These are phyloP conservation scores for Tinea trinotella DNA, from an alignment of 2,888 invertebrate species.

Conservation along the genomic window DNA sequence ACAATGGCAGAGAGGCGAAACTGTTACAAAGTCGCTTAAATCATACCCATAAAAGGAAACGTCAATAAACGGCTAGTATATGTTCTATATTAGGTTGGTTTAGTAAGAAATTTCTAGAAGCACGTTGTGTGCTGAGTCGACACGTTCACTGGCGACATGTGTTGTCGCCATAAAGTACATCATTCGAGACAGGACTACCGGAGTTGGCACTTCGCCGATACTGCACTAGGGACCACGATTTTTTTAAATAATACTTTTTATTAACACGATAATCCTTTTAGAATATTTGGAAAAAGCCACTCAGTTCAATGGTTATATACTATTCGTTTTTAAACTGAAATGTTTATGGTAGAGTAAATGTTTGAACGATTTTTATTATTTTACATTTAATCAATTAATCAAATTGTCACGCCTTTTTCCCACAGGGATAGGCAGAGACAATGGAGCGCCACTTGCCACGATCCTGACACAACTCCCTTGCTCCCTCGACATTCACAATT, in stretches of 20 bases:
- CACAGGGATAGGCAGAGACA: too few species aligned
- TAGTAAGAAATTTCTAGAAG: constrained; percentile 6
- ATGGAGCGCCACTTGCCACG: too few species aligned
- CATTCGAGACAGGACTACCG: constrained; percentile 24
- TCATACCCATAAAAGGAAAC: neutral
- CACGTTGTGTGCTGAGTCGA: constrained; percentile 16
- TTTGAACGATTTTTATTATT: too few species aligned
- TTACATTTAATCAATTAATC: too few species aligned
- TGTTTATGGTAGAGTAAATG: too few species aligned
- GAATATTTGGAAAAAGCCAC: constrained; percentile 1
- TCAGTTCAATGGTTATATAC: too few species aligned
- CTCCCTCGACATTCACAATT: too few species aligned
- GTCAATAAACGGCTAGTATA: neutral
- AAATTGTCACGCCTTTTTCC: too few species aligned
- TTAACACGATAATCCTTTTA: constrained; percentile 1
- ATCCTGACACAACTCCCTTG: too few species aligned
- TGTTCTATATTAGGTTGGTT: constrained; percentile 7
- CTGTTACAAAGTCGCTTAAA: neutral
- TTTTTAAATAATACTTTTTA: neutral
- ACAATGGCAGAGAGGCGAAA: too few species aligned
- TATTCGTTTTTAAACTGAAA: too few species aligned
- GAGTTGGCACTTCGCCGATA: constrained; percentile 43
- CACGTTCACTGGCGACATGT: constrained; percentile 37
- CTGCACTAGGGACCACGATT: constrained; percentile 24
- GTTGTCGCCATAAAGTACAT: constrained; percentile 39